Conservation (phyloP, 1,140 invertebrate genomes). For the Probaryconus sp. region DNA sequence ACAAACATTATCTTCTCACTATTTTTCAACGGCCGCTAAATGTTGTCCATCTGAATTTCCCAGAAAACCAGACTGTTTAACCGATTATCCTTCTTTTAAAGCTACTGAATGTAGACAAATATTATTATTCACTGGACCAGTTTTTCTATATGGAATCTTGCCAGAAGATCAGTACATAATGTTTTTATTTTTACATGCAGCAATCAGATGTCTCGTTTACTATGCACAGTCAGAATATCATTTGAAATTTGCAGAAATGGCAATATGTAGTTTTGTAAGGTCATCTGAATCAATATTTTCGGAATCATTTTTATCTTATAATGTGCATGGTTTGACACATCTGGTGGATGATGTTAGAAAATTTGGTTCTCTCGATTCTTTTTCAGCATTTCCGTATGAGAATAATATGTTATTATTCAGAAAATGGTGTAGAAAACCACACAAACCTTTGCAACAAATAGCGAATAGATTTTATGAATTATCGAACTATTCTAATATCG, state of each 20-base stretch:
- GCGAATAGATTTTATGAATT: neutral
- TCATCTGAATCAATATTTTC: neutral
- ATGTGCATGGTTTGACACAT: constrained; percentile 2
- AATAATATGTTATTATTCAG: constrained; percentile 6
- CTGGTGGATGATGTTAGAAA: neutral
- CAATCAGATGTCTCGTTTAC: constrained; percentile 1
- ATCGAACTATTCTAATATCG: too few relatives aligned
- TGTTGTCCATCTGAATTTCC: constrained; percentile 1
- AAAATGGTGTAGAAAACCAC: constrained; percentile 3
- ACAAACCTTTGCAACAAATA: neutral
- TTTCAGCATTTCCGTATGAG: constrained; percentile 8
- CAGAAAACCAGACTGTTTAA: neutral
- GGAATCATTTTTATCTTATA: constrained; percentile 1
- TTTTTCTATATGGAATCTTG: neutral
- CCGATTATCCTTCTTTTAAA: neutral
- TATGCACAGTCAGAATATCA: neutral
- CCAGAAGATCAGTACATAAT: neutral
- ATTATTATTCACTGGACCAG: neutral
- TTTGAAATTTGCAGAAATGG: constrained; percentile 1
- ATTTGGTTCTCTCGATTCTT: constrained; percentile 5
- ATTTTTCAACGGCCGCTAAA: too few relatives aligned
- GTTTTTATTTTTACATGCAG: constrained; percentile 6
- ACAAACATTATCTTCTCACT: too few relatives aligned
- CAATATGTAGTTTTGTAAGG: neutral
- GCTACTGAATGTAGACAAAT: constrained; percentile 4